phyloP scores from a whole-genome alignment of 2,113 vertebrate genomes.

The Chionomys nivalis region DNA sequence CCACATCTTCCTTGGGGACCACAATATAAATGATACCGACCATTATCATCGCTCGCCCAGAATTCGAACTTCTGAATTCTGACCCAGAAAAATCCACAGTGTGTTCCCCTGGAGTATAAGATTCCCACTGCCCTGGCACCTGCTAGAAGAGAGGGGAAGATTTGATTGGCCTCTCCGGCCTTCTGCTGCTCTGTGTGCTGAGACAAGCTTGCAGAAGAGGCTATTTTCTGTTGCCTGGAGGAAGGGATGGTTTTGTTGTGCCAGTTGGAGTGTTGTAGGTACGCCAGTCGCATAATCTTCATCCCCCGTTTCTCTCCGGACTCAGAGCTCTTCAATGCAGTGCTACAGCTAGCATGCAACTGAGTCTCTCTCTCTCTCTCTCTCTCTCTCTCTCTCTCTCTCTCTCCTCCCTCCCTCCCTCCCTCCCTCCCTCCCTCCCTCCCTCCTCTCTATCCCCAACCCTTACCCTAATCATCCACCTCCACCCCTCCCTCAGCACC shows the following conservation, averaged over 20 bases:
- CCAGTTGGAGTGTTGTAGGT: constrained; percentile 43
- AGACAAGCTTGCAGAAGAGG: constrained; percentile 53
- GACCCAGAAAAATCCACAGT: constrained; percentile 57
- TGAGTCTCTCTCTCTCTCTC: background rate
- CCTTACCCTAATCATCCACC: too few relatives aligned
- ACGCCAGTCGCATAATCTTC: constrained; percentile 54
- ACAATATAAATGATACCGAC: constrained; percentile 50
- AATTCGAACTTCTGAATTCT: constrained; percentile 65
- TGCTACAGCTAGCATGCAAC: background rate
- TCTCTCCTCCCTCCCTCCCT: rapidly evolving
- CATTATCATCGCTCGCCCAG: constrained; percentile 50
- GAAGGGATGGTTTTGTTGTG: constrained; percentile 29
- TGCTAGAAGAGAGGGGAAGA: constrained; percentile 35
- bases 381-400: rapidly evolving
- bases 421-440: too few relatives aligned
- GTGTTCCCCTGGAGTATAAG: background rate
- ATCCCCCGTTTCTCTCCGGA: constrained; percentile 46
- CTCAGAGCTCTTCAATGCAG: constrained; percentile 9
- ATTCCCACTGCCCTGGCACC: constrained; percentile 1
- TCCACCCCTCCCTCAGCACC: background rate
- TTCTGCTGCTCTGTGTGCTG: constrained; percentile 54
- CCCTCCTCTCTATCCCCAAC: background rate
- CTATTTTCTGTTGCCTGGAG: constrained; percentile 58
- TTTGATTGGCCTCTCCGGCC: constrained; percentile 14
- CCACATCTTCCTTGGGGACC: constrained; percentile 51